Percentiles rank a stretch among this genome's conserved stretches.
These are phyloP conservation scores for Hirundichthys speculiger DNA, from an alignment of 2,113 vertebrate genomes.

Conservation along the genomic window DNA sequence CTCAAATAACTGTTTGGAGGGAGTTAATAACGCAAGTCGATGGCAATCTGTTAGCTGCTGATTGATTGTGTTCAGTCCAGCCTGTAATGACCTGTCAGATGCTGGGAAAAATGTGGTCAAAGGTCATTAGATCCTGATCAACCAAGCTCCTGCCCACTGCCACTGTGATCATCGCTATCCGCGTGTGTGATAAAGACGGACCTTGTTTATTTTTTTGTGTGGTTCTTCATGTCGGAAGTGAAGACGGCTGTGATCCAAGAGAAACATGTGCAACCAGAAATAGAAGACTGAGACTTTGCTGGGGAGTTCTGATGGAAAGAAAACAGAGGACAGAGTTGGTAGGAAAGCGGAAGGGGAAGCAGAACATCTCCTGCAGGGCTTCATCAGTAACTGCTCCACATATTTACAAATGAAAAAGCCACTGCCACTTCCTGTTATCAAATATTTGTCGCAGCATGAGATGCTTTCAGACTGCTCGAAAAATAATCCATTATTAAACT, in stretches of 20 bases:
- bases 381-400: neutral
- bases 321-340: constrained; percentile 51
- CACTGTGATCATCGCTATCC: constrained; percentile 65
- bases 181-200: constrained; percentile 42
- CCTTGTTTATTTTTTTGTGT: constrained; percentile 57
- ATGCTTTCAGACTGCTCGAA: constrained; percentile 19
- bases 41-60: constrained; percentile 72
- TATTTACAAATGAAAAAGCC: neutral
- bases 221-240: constrained; percentile 67
- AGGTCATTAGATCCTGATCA: constrained; percentile 75
- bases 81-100: constrained; percentile 79
- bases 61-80: constrained; percentile 71
- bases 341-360: constrained; percentile 13
- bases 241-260: constrained; percentile 57
- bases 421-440: constrained; percentile 6
- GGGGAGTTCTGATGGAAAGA: constrained; percentile 46
- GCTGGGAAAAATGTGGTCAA: constrained; percentile 78
- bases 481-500: constrained; percentile 43
- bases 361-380: constrained; percentile 11
- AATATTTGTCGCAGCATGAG: constrained; percentile 7
- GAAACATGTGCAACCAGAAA: constrained; percentile 56
- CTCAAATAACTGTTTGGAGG: constrained; percentile 52
- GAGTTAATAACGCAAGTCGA: constrained; percentile 63
- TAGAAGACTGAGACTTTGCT: constrained; percentile 53
- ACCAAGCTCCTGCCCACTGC: constrained; percentile 60